Evolutionary conservation across 2,888 invertebrate genomes (phyloP).

Genomic region (Aphodius granarius): DNA sequence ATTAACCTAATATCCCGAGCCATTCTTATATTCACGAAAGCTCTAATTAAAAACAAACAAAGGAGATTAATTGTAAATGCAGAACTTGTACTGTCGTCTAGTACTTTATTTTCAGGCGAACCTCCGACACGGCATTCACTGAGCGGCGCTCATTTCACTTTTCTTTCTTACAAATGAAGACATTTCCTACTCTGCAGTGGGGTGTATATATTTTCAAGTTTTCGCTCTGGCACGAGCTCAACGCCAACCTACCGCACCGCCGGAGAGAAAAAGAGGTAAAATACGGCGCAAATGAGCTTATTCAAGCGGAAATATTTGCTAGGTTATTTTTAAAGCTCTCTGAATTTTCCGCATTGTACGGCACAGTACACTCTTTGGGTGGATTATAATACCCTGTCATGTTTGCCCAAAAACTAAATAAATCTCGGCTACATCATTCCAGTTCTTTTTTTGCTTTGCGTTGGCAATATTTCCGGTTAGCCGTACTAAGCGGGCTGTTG

Average conservation of each 20-base stretch:
- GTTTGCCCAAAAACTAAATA: constrained; percentile 11
- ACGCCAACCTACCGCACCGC: background rate
- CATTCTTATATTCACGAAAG: background rate
- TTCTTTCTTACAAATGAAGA: constrained; percentile 8
- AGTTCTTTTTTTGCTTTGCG: background rate
- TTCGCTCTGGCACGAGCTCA: background rate
- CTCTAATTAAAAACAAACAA: background rate
- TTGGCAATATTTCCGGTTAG: background rate
- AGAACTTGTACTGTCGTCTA: background rate
- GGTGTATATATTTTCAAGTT: background rate
- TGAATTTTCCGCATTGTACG: constrained; percentile 18
- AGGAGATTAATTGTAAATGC: background rate
- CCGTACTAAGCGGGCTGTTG: background rate
- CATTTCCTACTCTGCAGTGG: background rate
- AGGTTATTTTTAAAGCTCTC: constrained; percentile 16
- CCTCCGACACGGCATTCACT: background rate
- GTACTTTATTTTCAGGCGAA: background rate
- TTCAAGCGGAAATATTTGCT: constrained; percentile 16
- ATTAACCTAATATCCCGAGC: no score
- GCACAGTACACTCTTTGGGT: background rate
- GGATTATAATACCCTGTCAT: constrained; percentile 7
- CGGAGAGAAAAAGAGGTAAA: background rate
- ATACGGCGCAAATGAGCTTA: constrained; percentile 18
- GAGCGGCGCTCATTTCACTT: background rate
- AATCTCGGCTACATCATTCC: constrained; percentile 3